Evolutionary conservation across 2,888 invertebrate genomes (phyloP).

Genomic region (Pseudanteris insignis): DNA sequence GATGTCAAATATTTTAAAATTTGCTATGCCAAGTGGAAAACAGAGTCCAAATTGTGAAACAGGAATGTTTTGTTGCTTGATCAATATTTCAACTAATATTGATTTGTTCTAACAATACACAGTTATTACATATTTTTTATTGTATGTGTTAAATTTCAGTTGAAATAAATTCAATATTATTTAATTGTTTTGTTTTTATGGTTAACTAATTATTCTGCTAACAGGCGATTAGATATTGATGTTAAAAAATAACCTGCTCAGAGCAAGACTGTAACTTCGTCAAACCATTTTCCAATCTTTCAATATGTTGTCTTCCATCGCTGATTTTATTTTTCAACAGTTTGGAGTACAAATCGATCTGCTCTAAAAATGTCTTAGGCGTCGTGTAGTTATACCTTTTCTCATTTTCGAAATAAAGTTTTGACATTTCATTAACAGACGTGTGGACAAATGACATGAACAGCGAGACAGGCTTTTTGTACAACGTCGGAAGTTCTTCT

Average conservation of each 20-base stretch:
- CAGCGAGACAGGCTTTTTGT: constrained; percentile 72
- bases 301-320: constrained; percentile 79
- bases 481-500: constrained; percentile 63
- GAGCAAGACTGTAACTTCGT: constrained; percentile 88
- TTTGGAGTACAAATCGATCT: constrained; percentile 84
- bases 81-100: no score
- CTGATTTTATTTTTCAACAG: constrained; percentile 74
- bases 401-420: constrained; percentile 83
- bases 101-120: no score
- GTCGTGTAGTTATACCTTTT: constrained; percentile 95
- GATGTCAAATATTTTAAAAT: no score
- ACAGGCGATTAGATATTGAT: not conserved
- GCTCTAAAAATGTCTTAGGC: constrained; percentile 94
- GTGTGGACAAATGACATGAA: constrained; percentile 94
- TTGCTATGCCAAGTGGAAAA: no score
- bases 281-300: constrained; percentile 85
- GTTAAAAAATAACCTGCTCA: constrained; percentile 75
- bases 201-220: no score
- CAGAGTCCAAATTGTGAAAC: no score
- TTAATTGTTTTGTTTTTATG: no score
- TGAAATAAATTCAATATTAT: no score
- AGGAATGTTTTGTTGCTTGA: no score
- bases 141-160: no score
- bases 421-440: constrained; percentile 86
- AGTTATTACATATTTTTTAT: no score